Base-by-base conservation (phyloP, 92 coral and sea anemone genomes). In the Porites rus region DNA sequence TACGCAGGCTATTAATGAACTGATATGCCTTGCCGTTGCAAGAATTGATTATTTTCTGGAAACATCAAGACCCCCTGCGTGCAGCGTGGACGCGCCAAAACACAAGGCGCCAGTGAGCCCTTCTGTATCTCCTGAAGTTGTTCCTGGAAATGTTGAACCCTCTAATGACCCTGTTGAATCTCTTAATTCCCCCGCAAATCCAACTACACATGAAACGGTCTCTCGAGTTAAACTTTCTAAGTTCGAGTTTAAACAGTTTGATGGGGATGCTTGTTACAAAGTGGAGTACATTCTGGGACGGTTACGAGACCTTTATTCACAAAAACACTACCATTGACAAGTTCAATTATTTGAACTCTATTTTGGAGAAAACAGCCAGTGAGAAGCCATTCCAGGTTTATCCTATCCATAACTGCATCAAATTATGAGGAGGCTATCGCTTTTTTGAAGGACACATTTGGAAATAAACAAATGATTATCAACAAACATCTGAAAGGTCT, bases 361-460 rank as follows among this genome's bases (percentile, higher is more conserved):
- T 81, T 21, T 28, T 85, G 75, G 90, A 85, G 51, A 89, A 89
- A 51, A 76, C 62, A 7, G 95, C 92, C 11, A 71, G 86, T 59
- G 92, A 79, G 31, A 28, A 4, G 78, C 90, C 10, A 92, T 92
- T 69, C 62, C 80, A 12, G 94, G 94, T 18, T 73, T 92, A 61
- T 56, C 88, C 6, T 92, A 61, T 56, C 86, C 6, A 59, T 92
- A 20, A 84, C 93, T 21, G 28, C 60, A 7, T 85, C 80, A 66
- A 92, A 92, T 76, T 92, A 92, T 56, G 81, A 85, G 13, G 95
- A 89, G 78, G 93, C 92, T 51, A 75, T 80, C 43, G 51, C 84
- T 11, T 52, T 92, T 81, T 69, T 92, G 67, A 92, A 89, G 79
- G 51, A 51, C 43, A 75, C 86, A 10, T 89, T 89, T 80, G 90